phyloP scores from a whole-genome alignment of 2,888 invertebrate species.

The Cantharis rufa region DNA sequence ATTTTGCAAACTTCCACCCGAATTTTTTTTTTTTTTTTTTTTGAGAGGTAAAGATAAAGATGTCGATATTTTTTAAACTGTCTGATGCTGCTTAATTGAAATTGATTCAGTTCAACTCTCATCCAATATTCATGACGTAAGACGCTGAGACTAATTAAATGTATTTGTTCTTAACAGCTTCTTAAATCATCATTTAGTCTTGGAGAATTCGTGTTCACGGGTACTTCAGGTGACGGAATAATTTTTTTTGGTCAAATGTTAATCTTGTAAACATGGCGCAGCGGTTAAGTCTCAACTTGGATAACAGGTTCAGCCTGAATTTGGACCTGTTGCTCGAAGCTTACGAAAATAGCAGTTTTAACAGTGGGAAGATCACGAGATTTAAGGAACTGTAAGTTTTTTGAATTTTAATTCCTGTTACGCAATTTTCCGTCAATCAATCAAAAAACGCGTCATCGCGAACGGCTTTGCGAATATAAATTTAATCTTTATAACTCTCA shows the following conservation, averaged over 20 bases:
- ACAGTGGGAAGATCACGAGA: not conserved
- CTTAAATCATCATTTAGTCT: not conserved
- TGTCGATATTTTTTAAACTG: not conserved
- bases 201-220: not conserved
- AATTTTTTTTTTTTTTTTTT: not conserved
- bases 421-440: not conserved
- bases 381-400: not conserved
- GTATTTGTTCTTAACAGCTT: not conserved
- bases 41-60: not conserved
- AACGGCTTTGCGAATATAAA: too few relatives aligned
- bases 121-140: not conserved
- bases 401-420: too few relatives aligned
- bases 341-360: not conserved
- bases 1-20: not conserved
- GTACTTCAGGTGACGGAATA: not conserved
- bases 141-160: not conserved
- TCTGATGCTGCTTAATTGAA: not conserved
- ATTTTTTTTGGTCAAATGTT: not conserved
- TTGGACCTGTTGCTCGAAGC: not conserved
- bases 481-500: not conserved
- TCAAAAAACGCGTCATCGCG: not conserved
- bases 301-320: not conserved
- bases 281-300: not conserved
- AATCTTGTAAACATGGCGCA: not conserved
- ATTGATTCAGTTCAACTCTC: not conserved